Conservation (phyloP, 2,888 invertebrate species). For the Pandemis heparana region DNA sequence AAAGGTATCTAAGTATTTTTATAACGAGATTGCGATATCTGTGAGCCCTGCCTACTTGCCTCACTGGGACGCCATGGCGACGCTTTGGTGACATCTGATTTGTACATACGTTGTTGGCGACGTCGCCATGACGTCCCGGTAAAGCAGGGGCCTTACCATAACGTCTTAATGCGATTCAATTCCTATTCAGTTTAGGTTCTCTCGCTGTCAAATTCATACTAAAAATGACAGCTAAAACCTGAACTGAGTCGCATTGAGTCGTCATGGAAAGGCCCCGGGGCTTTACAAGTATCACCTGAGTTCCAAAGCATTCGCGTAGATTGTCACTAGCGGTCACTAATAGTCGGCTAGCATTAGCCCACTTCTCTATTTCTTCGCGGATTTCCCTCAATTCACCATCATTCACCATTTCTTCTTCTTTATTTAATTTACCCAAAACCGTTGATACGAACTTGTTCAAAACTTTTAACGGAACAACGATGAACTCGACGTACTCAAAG, state of each 20-base stretch:
- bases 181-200: no score
- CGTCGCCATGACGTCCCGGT: no score
- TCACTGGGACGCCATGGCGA: no score
- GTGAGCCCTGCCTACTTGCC: no score
- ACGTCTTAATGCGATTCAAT: background rate
- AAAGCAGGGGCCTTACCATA: no score
- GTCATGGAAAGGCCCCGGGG: background rate
- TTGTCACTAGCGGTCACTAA: background rate
- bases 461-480: background rate
- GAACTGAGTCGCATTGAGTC: no score
- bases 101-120: no score
- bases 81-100: no score
- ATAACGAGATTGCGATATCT: no score
- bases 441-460: background rate
- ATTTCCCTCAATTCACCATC: background rate
- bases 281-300: conserved; percentile 2
- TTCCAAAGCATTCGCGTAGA: conserved; percentile 4
- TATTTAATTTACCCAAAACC: background rate
- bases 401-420: background rate
- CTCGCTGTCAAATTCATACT: no score
- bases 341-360: background rate
- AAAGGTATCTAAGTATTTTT: no score
- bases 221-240: no score
- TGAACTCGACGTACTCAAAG: background rate
- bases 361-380: background rate